Evolutionary conservation across 2,888 invertebrate genomes (phyloP), one percentile per base, ranked within the genome.

Genomic region (Imbricaverruca yamaguchii): DNA sequence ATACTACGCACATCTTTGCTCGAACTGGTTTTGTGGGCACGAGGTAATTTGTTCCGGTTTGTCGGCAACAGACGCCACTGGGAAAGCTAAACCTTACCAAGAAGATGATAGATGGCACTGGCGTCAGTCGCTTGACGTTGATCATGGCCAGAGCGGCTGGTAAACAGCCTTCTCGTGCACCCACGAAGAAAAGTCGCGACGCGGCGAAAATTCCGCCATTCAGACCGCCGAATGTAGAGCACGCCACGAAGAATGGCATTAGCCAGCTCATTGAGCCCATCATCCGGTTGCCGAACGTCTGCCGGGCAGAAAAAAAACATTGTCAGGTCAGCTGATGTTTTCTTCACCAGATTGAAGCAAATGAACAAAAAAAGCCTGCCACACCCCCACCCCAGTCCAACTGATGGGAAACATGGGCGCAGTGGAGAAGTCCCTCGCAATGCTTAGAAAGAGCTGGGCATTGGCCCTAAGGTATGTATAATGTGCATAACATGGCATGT

Each of bases 191-290:
- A 15, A 96, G 88, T 69, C 95, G 91, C 0, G 97, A 94, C 0
- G 97, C 95, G 0, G 97, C 95, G 86, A 97, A 97, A 84, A 98
- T 97, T 3, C 95, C 95, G 25, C 97, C 97, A 86, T 98, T 98
- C 4, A 98, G 89, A 1, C 96, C 96, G 3, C 98, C 98, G 84
- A 91, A 90, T 2, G 90, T 90, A 57, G 97, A 96, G 83, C 96
- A 93, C 0, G 97, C 97, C 0, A 98, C 98, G 87, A 97, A 97
- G 80, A 98, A 89, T 0, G 98, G 97, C 94, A 98, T 97, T 74
- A 93, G 91, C 93, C 96, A 97, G 0, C 94, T 90, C 90, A 96
- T 91, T 13, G 91, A 89, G 1, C 96, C 96, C 53, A 97, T 90
- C 86, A 96, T 91, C 86, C 94, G 92, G 85, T 94, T 92, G 12